Evolutionary conservation across 2,797 vertebrate species (phyloP), one percentile per base, ranked within the genome.

Genomic region (Notolepis coatsorum): DNA sequence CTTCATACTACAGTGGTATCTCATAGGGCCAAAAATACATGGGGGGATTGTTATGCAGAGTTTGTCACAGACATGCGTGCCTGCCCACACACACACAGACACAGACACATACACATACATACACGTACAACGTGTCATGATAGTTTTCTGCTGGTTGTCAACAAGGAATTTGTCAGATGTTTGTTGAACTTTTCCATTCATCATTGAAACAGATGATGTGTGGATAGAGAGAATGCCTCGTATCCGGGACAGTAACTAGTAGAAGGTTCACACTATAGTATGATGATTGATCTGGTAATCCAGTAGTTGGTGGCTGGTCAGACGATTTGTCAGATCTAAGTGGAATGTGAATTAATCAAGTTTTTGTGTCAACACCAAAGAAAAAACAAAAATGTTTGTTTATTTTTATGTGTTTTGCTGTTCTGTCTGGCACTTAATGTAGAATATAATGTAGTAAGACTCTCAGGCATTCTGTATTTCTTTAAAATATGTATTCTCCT

Each of bases 1-100:
- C 84, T 83, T 75, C 81, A 80, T 71, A 47, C 75, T 76, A 85
- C 82, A 84, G 84, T 82, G 78, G 72, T 67, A 84, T 92, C 86
- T 80, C 71, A 43, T 64, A 49, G 49, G 20, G 87, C 83, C 89
- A 85, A 86, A 92, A 92, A 93, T 91, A 92, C 86, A 73, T 46
- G 2, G 61, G 47, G 31, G 60, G 69, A 79, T 89, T 90, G 87
- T 88, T 83, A 76, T 76, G 72, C 62, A 38, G 65, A 49, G 73
- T 73, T 25, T 71, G 74, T 79, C 73, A 80, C 80, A 79, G 71
- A 73, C 67, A 28, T 7, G 15, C 15, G 12, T n/a, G 21, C 46
- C 17, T n/a, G 13, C 58, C 12, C 35, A 3, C 17, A 17, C 50
- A 9, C 31, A 65, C 68, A 47, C 33, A 72, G 60, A 42, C 70